Evolutionary conservation across 2,888 invertebrate genomes (phyloP).

Genomic region (Tineola bisselliella): DNA sequence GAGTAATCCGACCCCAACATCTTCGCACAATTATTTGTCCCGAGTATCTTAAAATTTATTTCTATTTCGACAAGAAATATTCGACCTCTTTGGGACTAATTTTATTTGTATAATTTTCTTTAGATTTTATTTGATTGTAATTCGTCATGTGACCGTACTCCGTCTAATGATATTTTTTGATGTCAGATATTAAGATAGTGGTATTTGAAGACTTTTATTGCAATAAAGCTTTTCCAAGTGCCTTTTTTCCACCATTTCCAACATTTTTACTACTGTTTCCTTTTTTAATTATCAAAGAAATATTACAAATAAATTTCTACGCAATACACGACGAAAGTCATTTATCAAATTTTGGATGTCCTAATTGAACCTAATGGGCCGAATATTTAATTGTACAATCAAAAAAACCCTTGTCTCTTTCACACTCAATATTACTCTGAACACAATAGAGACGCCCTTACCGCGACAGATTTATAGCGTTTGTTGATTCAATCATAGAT

Average conservation of each 20-base stretch:
- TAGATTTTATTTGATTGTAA: no score
- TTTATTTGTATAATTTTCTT: not conserved
- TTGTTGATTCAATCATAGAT: slow-evolving; percentile 60
- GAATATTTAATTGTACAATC: not conserved
- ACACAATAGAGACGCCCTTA: slow-evolving; percentile 36
- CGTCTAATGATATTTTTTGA: no score
- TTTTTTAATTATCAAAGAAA: no score
- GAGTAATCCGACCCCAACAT: slow-evolving; percentile 43
- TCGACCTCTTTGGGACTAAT: not conserved
- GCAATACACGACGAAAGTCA: no score
- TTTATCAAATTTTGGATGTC: no score
- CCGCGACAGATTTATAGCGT: slow-evolving; percentile 36
- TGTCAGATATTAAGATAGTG: no score
- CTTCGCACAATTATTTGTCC: slow-evolving; percentile 55
- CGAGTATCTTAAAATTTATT: slow-evolving; percentile 15
- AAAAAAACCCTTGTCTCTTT: slow-evolving; percentile 25
- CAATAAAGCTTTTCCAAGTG: no score
- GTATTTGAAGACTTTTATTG: no score
- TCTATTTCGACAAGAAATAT: not conserved
- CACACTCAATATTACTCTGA: slow-evolving; percentile 52
- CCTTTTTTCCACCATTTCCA: no score
- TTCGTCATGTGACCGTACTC: no score
- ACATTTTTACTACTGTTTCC: no score
- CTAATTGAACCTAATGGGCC: not conserved
- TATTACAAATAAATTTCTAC: no score